A percentile compares a stretch with the other conserved stretches of the same genome.
Evolutionary conservation across 2,888 invertebrate species (phyloP).

Genomic region (Hyppa rectilinea): DNA sequence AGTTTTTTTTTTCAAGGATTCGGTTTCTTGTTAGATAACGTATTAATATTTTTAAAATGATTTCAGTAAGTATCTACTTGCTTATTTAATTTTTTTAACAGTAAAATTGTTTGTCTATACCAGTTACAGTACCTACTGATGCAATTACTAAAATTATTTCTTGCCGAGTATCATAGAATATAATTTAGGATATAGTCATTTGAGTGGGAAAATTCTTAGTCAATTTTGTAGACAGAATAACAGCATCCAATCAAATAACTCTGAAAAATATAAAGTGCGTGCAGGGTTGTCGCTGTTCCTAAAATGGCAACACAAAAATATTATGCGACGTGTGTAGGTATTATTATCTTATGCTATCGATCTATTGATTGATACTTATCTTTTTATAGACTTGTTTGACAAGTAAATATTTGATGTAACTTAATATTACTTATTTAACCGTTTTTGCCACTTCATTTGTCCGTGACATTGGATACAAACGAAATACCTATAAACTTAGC

Average conservation of each 20-base stretch:
- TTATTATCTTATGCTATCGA: constrained; percentile 11
- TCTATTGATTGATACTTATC: constrained; percentile 36
- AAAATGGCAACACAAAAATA: constrained; percentile 12
- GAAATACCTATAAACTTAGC: not conserved
- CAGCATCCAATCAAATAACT: not conserved
- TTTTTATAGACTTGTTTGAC: constrained; percentile 11
- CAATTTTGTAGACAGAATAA: not conserved
- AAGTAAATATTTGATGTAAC: constrained; percentile 42
- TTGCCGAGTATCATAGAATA: too few species aligned
- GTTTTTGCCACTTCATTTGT: constrained; percentile 25
- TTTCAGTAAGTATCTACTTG: too few species aligned
- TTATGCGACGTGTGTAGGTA: too few species aligned
- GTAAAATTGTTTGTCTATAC: too few species aligned
- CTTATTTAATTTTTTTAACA: too few species aligned
- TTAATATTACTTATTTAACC: constrained; percentile 22
- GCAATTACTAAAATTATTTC: too few species aligned
- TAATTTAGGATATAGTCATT: too few species aligned
- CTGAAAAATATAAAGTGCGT: not conserved
- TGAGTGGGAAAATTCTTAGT: not conserved
- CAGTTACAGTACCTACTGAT: too few species aligned
- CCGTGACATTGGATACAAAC: constrained; percentile 14
- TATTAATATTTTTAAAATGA: not conserved
- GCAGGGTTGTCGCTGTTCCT: not conserved
- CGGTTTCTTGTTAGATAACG: not conserved
- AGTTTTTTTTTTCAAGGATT: not conserved